Evolutionary conservation across 2,113 vertebrate genomes (phyloP).

Genomic region (Actinemys pallida): DNA sequence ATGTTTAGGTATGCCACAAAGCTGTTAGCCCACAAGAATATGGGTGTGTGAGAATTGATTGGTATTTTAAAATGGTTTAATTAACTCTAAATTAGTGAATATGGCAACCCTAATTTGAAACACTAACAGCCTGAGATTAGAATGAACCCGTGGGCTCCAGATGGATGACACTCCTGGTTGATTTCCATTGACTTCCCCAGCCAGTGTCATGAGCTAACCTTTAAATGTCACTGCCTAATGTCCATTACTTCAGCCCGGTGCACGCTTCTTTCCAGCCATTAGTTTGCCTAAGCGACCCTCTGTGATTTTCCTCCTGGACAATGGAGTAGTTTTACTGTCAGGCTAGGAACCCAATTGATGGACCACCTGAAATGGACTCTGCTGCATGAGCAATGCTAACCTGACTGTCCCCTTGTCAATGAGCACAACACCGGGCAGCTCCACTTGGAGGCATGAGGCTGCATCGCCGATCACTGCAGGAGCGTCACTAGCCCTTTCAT

Average conservation of each 20-base stretch:
- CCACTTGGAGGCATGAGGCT: neutral
- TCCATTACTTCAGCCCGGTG: neutral
- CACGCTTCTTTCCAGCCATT: neutral
- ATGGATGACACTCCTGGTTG: neutral
- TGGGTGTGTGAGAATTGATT: neutral
- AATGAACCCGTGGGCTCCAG: neutral
- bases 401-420: neutral
- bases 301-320: neutral
- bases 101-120: neutral
- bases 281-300: neutral
- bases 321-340: neutral
- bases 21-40: neutral
- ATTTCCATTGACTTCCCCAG: neutral
- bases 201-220: neutral
- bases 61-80: neutral
- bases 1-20: neutral
- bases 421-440: neutral
- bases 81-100: neutral
- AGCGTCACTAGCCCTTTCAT: neutral
- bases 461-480: neutral
- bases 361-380: neutral
- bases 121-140: neutral
- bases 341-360: neutral
- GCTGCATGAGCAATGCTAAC: neutral
- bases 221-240: conserved; percentile 25